A percentile compares a stretch with the other conserved stretches of the same genome.
phyloP scores from a whole-genome alignment of 2,888 invertebrate species.

The Rhynchonema sp. region DNA sequence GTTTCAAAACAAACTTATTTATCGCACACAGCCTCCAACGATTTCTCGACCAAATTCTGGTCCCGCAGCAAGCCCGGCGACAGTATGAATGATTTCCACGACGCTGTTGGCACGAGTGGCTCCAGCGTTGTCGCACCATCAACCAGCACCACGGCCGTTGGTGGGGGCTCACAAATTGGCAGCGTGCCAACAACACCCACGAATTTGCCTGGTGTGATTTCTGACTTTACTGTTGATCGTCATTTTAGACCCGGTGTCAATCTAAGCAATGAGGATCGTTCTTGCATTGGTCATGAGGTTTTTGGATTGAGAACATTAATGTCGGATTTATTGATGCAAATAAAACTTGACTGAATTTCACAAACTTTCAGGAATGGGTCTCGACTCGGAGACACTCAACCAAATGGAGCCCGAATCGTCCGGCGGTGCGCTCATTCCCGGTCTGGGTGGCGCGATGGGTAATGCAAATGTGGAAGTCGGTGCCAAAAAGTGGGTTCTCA shows the following conservation, averaged over 20 bases:
- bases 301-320: no score
- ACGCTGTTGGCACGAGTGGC: conserved; percentile 29
- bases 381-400: conserved; percentile 67
- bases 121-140: background rate
- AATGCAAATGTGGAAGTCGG: no score
- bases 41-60: conserved; percentile 96
- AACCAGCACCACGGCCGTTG: no score
- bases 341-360: no score
- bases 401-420: conserved; percentile 12
- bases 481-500: no score
- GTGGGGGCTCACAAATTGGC: background rate
- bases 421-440: background rate
- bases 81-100: conserved; percentile 90
- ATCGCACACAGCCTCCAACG: conserved; percentile 57
- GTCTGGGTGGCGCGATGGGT: conserved; percentile 1
- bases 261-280: no score
- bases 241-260: no score
- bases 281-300: no score
- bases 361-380: conserved; percentile 77
- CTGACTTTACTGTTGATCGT: no score
- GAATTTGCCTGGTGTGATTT: no score
- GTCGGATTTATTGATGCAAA: no score
- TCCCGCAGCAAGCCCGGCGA: conserved; percentile 95
- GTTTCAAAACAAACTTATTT: no score
- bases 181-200: conserved; percentile 10